These are phyloP conservation scores for Timandra comae DNA, from an alignment of 2,888 invertebrate genomes.

Conservation along the genomic window DNA sequence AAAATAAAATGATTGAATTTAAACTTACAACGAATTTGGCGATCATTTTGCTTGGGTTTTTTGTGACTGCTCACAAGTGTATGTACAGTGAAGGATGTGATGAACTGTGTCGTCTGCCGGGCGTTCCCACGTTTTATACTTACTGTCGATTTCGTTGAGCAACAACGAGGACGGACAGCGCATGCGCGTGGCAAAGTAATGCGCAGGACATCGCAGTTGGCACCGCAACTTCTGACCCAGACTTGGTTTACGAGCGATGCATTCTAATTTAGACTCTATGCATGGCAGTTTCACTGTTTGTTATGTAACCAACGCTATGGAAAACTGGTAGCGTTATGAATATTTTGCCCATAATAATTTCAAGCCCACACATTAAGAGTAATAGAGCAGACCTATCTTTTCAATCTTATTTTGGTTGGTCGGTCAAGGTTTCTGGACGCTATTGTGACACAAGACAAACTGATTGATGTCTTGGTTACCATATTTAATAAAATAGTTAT, in stretches of 20 bases:
- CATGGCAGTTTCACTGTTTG: constrained; percentile 56
- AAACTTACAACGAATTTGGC: constrained; percentile 71
- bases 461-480: too few relatives aligned
- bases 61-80: constrained; percentile 65
- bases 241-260: constrained; percentile 49
- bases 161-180: constrained; percentile 39
- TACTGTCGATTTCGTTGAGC: constrained; percentile 52
- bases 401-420: constrained; percentile 18
- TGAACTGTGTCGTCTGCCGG: constrained; percentile 62
- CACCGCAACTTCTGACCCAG: constrained; percentile 63
- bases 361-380: constrained; percentile 5
- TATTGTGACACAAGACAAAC: too few relatives aligned
- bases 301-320: constrained; percentile 57
- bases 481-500: too few relatives aligned
- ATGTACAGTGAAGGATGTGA: constrained; percentile 39
- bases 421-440: constrained; percentile 27
- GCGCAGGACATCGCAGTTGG: constrained; percentile 57
- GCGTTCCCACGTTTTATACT: constrained; percentile 62
- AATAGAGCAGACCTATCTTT: constrained; percentile 23
- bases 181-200: constrained; percentile 43
- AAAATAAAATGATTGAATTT: too few relatives aligned
- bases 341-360: constrained; percentile 9
- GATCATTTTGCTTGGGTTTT: constrained; percentile 64
- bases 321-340: constrained; percentile 25
- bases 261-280: constrained; percentile 68